Conservation (phyloP, 2,888 invertebrate species). For the Sesamia inferens region DNA sequence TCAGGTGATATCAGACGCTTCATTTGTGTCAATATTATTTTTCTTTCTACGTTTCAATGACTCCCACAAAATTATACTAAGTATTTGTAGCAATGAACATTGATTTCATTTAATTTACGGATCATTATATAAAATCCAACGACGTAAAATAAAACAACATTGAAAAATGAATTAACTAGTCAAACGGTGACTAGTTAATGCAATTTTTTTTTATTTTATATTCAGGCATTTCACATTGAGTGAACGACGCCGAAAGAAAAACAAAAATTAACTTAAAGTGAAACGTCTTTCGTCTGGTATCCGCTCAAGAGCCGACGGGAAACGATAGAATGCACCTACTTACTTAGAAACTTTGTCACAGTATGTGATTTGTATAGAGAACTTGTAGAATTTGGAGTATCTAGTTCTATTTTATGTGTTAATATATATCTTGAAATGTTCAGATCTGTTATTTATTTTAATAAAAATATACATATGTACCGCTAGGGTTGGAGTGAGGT, state of each 20-base stretch:
- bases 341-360: conserved; percentile 40
- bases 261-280: not conserved
- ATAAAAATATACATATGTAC: not conserved
- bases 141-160: not conserved
- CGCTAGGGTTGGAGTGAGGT: no score
- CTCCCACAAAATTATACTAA: not conserved
- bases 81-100: not conserved
- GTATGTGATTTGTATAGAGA: not conserved
- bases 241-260: not conserved
- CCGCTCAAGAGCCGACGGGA: conserved; percentile 71
- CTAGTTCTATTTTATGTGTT: not conserved
- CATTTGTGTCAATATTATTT: not conserved
- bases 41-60: not conserved
- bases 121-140: not conserved
- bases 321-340: conserved; percentile 19
- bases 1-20: not conserved
- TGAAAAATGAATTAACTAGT: no score
- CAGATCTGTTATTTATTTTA: no score
- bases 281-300: not conserved
- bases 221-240: not conserved
- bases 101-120: not conserved
- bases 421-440: not conserved
- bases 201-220: not conserved
- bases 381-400: not conserved
- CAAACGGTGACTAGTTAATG: not conserved